These are phyloP conservation scores for Bellardia bayeri DNA, from an alignment of 2,888 invertebrate genomes.

Conservation along the genomic window DNA sequence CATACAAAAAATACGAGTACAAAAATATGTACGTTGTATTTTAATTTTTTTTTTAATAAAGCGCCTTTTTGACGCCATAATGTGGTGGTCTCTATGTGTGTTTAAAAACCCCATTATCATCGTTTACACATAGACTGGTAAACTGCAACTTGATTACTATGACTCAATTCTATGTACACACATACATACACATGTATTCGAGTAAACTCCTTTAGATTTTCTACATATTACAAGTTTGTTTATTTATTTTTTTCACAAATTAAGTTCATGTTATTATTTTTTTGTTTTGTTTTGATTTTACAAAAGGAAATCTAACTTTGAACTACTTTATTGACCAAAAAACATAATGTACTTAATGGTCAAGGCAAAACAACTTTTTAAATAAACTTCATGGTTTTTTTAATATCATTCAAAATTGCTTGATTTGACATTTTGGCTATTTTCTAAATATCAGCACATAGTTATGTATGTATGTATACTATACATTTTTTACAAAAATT, in stretches of 20 bases:
- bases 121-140: constrained; percentile 10
- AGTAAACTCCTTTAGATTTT: constrained; percentile 52
- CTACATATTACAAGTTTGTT: constrained; percentile 20
- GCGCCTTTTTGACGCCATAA: constrained; percentile 68
- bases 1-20: constrained; percentile 5
- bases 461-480: too few species aligned
- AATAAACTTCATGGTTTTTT: constrained; percentile 32
- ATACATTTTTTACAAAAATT: too few species aligned
- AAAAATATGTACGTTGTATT: neutral
- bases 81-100: constrained; percentile 1
- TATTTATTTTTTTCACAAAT: constrained; percentile 26
- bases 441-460: neutral
- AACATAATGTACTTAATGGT: constrained; percentile 49
- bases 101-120: constrained; percentile 34
- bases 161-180: constrained; percentile 50
- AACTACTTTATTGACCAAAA: constrained; percentile 65
- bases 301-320: constrained; percentile 75
- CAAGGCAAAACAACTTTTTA: constrained; percentile 69
- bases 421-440: neutral
- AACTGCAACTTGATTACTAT: constrained; percentile 30
- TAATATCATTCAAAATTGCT: neutral
- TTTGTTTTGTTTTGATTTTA: constrained; percentile 49
- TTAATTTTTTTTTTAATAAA: constrained; percentile 27
- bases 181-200: neutral
- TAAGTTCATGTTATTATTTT: constrained; percentile 52